Evolutionary conservation across 2,797 vertebrate species (phyloP), one percentile per base, ranked within the genome.

Genomic region (Austrolebias charrua): DNA sequence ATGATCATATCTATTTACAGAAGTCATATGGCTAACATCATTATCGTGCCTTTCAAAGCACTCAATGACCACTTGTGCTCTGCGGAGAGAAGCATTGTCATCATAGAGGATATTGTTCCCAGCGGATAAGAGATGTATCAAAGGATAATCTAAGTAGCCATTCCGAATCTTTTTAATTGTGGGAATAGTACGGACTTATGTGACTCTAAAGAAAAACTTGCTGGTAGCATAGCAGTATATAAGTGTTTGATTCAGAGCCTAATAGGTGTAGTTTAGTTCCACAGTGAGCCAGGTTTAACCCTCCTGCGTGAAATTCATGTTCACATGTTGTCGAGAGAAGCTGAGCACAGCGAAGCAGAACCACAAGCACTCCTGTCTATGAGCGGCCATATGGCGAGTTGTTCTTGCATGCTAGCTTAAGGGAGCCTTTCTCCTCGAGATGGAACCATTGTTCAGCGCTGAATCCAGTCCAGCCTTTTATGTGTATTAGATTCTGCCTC

Each of bases 341-440:
- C 78, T 65, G 59, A 84, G 86, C 82, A 85, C 79, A 72, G 73
- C 44, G 60, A 82, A 81, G 81, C 81, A 85, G 80, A 88, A 89
- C 88, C 76, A 46, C 79, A 56, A 79, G 86, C 83, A 31, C 79
- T 83, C 71, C 79, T 85, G 78, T 89, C 76, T 86, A 65, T 55
- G 71, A 82, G 63, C 58, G 65, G 80, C 86, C 92, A 92, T 93
- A 92, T 92, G 92, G 87, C 86, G 84, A 81, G 69, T 48, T 83
- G 87, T 91, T 86, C 86, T 92, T 84, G 85, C 76, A 33, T 77
- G 74, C 77, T 82, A 87, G 88, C 89, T 91, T 89, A 81, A 85
- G 88, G 89, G 89, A 89, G 73, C 71, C 77, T 78, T 82, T 85
- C 84, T 89, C 82, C 80, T 79, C 48, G 64, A 82, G 83, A 90